Conservation (phyloP, 2,113 vertebrate genomes). For the Micronycteris hirsuta region DNA sequence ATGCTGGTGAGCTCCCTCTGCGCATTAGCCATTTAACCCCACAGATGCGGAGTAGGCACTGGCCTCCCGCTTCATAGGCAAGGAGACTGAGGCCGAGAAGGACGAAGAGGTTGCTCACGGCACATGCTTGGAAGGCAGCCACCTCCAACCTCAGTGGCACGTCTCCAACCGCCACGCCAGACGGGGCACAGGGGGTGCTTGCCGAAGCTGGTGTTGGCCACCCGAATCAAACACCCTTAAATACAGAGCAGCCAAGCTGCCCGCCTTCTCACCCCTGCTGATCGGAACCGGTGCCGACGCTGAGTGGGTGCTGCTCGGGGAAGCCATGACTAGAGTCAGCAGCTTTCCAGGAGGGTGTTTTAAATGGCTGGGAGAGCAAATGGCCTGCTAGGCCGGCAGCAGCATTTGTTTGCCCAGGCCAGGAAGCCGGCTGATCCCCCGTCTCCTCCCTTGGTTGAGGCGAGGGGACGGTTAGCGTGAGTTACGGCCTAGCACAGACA, state of each 20-base stretch:
- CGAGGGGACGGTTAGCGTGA: constrained; percentile 45
- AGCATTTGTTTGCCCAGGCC: not conserved
- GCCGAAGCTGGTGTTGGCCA: fast-evolving
- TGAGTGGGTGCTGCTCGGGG: not conserved
- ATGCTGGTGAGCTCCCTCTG: not conserved
- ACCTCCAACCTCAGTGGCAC: not conserved
- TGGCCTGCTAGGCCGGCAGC: not conserved
- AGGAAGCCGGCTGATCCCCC: not conserved
- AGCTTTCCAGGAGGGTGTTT: not conserved
- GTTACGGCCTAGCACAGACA: constrained; percentile 52
- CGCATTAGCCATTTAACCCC: fast-evolving
- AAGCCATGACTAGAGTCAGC: not conserved
- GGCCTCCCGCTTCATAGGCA: fast-evolving
- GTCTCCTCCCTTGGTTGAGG: not conserved
- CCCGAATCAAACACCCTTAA: not conserved
- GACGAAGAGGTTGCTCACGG: not conserved
- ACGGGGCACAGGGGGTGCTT: not conserved
- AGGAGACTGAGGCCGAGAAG: not conserved
- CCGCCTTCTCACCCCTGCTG: fast-evolving
- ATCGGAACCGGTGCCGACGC: not conserved
- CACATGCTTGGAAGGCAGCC: not conserved
- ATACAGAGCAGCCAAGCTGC: not conserved
- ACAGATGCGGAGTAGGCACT: fast-evolving
- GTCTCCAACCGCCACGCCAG: not conserved
- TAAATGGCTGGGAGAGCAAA: not conserved